Conservation (phyloP, 2,113 vertebrate species). For the Danionella cerebrum region DNA sequence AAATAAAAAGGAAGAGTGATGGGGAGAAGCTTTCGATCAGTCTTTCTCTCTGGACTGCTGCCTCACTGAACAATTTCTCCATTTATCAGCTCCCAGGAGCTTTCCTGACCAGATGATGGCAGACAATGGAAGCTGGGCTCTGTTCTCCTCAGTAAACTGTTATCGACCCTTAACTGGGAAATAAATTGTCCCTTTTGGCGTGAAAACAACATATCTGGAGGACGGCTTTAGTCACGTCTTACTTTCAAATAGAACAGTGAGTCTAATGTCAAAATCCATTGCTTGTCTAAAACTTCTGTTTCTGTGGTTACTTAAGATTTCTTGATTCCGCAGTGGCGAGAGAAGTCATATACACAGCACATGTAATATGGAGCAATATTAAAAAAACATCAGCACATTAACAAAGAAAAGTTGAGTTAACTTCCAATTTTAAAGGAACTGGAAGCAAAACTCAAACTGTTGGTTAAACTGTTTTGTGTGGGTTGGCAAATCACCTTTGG, state of each 20-base stretch:
- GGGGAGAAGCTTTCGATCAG: neutral
- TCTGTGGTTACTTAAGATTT: too few relatives aligned
- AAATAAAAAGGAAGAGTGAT: slow-evolving; percentile 16
- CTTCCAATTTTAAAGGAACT: too few relatives aligned
- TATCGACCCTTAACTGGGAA: neutral
- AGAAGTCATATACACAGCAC: too few relatives aligned
- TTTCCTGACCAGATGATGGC: slow-evolving; percentile 7
- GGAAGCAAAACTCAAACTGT: too few relatives aligned
- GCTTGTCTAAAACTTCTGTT: too few relatives aligned
- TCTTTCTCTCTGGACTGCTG: slow-evolving; percentile 13
- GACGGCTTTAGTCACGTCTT: neutral
- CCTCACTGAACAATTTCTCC: neutral
- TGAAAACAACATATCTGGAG: neutral
- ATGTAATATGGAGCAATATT: too few relatives aligned
- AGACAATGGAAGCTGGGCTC: slow-evolving; percentile 6
- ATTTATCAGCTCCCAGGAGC: slow-evolving; percentile 13
- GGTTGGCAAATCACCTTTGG: too few relatives aligned
- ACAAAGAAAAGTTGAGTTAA: too few relatives aligned
- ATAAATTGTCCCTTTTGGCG: slow-evolving; percentile 11
- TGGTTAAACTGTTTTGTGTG: too few relatives aligned
- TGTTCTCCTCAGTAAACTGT: slow-evolving; percentile 5
- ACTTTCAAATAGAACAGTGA: neutral
- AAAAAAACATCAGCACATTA: too few relatives aligned
- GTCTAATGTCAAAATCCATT: neutral
- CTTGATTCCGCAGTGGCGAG: too few relatives aligned